phyloP scores from a whole-genome alignment of 2,797 vertebrate species.

The Pagetopsis macropterus region DNA sequence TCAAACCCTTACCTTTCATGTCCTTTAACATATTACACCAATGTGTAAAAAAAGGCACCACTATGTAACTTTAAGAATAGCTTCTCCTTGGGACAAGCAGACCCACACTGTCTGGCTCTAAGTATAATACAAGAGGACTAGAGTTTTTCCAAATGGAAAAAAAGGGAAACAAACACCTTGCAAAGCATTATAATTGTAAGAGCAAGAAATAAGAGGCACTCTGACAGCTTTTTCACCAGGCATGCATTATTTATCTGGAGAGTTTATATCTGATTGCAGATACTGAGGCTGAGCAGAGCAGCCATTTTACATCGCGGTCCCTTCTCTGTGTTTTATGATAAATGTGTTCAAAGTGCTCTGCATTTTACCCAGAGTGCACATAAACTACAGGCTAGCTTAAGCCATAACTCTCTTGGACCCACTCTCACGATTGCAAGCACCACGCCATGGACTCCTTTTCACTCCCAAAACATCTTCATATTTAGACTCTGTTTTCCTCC shows the following conservation, averaged over 20 bases:
- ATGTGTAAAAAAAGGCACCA: not conserved
- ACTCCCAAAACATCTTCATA: slow-evolving; percentile 54
- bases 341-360: slow-evolving; percentile 83
- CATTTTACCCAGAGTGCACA: slow-evolving; percentile 83
- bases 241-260: slow-evolving; percentile 79
- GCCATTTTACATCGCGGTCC: slow-evolving; percentile 78
- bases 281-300: slow-evolving; percentile 71
- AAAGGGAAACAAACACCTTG: slow-evolving; percentile 62
- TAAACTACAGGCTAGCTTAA: slow-evolving; percentile 77
- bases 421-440: slow-evolving; percentile 73
- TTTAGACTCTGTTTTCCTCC: slow-evolving; percentile 26
- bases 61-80: slow-evolving; percentile 5
- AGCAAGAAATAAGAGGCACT: slow-evolving; percentile 73
- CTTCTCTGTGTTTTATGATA: slow-evolving; percentile 82
- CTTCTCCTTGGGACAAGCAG: slow-evolving; percentile 19
- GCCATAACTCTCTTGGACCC: slow-evolving; percentile 77
- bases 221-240: slow-evolving; percentile 67
- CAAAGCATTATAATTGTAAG: slow-evolving; percentile 72
- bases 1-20: slow-evolving; percentile 3
- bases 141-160: slow-evolving; percentile 52
- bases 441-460: slow-evolving; percentile 66
- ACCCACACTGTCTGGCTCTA: slow-evolving; percentile 34
- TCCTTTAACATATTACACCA: slow-evolving; percentile 12
- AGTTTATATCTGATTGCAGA: slow-evolving; percentile 78
- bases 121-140: slow-evolving; percentile 48